Evolutionary conservation across 2,113 vertebrate genomes (phyloP).

Genomic region (Otis tarda): DNA sequence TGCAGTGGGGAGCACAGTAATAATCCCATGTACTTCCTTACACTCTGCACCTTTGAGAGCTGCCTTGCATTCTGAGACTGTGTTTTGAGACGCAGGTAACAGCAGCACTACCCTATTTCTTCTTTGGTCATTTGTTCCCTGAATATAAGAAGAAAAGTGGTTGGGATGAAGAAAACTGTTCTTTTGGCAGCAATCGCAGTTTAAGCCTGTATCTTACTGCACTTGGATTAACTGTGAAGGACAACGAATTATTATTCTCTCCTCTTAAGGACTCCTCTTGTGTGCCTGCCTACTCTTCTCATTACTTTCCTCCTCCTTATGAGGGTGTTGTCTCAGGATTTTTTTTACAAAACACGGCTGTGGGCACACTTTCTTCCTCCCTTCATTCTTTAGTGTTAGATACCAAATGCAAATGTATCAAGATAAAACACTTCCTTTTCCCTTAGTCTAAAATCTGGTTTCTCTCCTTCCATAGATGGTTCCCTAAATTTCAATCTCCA

Average conservation of each 20-base stretch:
- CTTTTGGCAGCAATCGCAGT: not conserved
- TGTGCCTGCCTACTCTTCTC: not conserved
- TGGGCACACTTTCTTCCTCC: constrained; percentile 2
- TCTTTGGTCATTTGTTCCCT: not conserved
- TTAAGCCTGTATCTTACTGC: not conserved
- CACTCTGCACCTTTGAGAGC: not conserved
- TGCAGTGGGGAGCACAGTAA: not conserved
- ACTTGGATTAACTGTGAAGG: not conserved
- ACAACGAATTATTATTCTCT: not conserved
- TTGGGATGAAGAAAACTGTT: not conserved
- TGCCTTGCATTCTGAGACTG: not conserved
- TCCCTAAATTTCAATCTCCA: not conserved
- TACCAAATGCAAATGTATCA: not conserved
- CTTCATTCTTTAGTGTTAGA: not conserved
- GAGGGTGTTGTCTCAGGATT: not conserved
- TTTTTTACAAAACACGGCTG: not conserved
- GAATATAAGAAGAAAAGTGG: not conserved
- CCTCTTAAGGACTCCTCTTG: not conserved
- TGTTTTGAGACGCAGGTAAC: not conserved
- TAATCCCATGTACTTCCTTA: not conserved
- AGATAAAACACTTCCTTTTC: not conserved
- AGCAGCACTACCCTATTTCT: not conserved
- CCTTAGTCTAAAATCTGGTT: not conserved
- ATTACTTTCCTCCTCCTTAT: not conserved
- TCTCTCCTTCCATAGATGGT: not conserved